Conservation (phyloP, 2,888 invertebrate species). For the Harpalus rubripes region DNA sequence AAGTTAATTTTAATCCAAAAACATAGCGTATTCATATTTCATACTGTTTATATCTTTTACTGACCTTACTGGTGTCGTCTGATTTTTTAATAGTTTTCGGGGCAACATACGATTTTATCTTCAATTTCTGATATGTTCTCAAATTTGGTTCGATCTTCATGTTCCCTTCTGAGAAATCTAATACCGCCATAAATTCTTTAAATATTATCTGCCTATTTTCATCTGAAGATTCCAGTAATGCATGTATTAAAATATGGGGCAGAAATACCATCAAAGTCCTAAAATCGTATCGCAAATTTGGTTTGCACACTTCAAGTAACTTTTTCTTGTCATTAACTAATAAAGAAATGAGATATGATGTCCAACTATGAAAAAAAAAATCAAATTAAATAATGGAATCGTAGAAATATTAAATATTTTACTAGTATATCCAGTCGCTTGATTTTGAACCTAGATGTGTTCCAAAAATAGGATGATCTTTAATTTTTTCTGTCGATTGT, state of each 20-base stretch:
- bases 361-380: slow-evolving; percentile 80
- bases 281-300: slow-evolving; percentile 87
- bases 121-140: slow-evolving; percentile 32
- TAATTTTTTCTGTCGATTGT: slow-evolving; percentile 75
- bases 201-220: slow-evolving; percentile 77
- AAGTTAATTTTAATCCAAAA: too few relatives aligned
- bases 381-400: neutral
- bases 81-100: slow-evolving; percentile 19
- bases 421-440: slow-evolving; percentile 87
- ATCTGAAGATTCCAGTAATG: slow-evolving; percentile 79
- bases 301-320: slow-evolving; percentile 85
- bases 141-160: slow-evolving; percentile 4
- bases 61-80: slow-evolving; percentile 35
- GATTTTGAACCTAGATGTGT: slow-evolving; percentile 84
- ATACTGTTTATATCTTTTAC: too few relatives aligned
- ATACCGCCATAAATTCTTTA: slow-evolving; percentile 81
- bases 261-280: slow-evolving; percentile 86
- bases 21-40: too few relatives aligned
- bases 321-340: slow-evolving; percentile 82
- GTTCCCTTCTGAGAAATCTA: slow-evolving; percentile 72
- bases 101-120: slow-evolving; percentile 32
- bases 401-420: slow-evolving; percentile 70
- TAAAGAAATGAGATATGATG: slow-evolving; percentile 83
- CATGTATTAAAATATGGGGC: slow-evolving; percentile 86
- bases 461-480: slow-evolving; percentile 83